phyloP scores from a whole-genome alignment of 1,140 invertebrate species.

The Diprion similis region DNA sequence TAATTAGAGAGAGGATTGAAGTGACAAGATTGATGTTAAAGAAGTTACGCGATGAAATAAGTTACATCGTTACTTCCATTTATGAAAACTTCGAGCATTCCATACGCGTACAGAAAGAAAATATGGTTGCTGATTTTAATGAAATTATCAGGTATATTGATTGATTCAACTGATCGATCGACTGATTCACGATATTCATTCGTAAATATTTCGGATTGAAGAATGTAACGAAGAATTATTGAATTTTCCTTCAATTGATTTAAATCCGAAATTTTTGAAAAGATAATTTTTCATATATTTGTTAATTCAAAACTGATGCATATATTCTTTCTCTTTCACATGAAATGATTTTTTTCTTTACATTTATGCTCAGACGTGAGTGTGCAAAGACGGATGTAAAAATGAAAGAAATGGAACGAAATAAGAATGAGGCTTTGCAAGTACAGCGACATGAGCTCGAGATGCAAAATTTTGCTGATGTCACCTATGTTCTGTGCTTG shows the following conservation, averaged over 20 bases:
- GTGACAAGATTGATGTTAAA: conserved; percentile 42
- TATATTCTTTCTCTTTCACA: too few relatives aligned
- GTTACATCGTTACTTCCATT: conserved; percentile 34
- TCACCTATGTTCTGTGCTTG: conserved; percentile 53
- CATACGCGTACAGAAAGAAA: conserved; percentile 35
- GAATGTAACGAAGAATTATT: conserved; percentile 5
- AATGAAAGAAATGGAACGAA: conserved; percentile 29
- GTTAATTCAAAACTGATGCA: too few relatives aligned
- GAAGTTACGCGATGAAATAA: conserved; percentile 46
- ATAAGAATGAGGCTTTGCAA: conserved; percentile 38
- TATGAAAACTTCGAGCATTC: conserved; percentile 43
- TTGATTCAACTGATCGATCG: background rate
- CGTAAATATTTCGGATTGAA: conserved; percentile 16
- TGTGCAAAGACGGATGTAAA: conserved; percentile 24
- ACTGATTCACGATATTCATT: conserved; percentile 6
- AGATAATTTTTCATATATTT: too few relatives aligned
- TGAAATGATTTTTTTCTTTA: too few relatives aligned
- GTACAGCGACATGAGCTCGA: conserved; percentile 48
- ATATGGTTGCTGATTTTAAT: conserved; percentile 53
- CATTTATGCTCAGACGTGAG: conserved; percentile 29
- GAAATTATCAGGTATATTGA: conserved; percentile 42
- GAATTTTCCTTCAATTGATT: too few relatives aligned
- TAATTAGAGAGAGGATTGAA: conserved; percentile 41
- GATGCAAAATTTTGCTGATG: conserved; percentile 51
- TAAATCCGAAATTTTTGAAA: too few relatives aligned